Base-by-base conservation (phyloP, 1,140 invertebrate genomes). In the Cydia fagiglandana region DNA sequence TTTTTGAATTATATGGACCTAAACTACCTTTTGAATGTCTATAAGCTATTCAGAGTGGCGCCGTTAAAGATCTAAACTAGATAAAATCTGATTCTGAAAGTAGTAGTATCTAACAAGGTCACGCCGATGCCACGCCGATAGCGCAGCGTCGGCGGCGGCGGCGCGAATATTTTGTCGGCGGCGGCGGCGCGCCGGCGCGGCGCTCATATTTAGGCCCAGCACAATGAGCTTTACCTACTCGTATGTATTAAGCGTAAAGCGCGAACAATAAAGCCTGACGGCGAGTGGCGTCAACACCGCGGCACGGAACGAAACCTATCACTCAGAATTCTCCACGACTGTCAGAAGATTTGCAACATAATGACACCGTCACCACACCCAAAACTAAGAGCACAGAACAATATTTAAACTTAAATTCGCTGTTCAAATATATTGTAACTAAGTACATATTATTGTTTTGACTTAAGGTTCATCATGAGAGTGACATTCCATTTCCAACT, bases 261-360 rank as follows among this genome's bases (percentile, higher is more conserved):
- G 73, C 53, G 73, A 74, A 83, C 82, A 81, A 81, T 81, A 66
- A 66, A 75, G 53, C 74, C 20, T 70, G 77, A 61, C 74, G 74
- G 73, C 74, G 45, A 76, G 24, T 74, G 74, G 75, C 80, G 77
- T 82, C 81, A 84, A 82, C 80, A 81, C 56, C 83, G 83, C 81
- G 78, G 81, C 70, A 81, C 78, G 86, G 84, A 90, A 91, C 88
- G 85, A 90, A 89, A 88, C 73, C 76, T 81, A 85, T 86, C 85
- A 83, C 81, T 86, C 84, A 83, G 76, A 83, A 90, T 91, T 90
- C 73, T 86, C 73, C 83, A 90, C 87, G 88, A 79, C 82, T 91
- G 88, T 89, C 90, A 87, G 74, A 76, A 56, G 74, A 88, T 91
- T 90, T 88, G 83, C 87, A 89, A 87, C 78, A 89, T 86, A 89